phyloP scores from a whole-genome alignment of 2,113 vertebrate genomes.

The Trematomus loennbergii region DNA sequence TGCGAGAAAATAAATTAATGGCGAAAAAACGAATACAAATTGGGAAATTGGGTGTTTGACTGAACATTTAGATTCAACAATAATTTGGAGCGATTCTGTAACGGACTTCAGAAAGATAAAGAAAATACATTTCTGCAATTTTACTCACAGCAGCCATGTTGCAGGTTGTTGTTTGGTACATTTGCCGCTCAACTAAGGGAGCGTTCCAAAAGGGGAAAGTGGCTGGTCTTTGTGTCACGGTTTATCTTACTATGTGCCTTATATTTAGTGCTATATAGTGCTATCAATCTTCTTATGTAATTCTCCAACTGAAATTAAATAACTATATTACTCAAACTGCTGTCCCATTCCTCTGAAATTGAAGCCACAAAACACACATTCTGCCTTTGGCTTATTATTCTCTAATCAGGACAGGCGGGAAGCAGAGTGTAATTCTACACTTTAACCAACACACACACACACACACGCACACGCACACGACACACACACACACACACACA shows the following conservation, averaged over 20 bases:
- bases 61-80: no score
- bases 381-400: conserved; percentile 33
- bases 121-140: no score
- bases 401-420: conserved; percentile 49
- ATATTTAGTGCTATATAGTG: neutral
- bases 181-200: no score
- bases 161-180: no score
- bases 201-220: no score
- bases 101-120: no score
- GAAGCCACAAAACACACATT: conserved; percentile 12
- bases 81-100: no score
- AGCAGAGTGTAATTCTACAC: conserved; percentile 56
- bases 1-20: no score
- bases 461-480: neutral
- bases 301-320: neutral
- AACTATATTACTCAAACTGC: neutral
- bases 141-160: no score
- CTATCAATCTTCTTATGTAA: neutral
- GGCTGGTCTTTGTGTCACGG: neutral
- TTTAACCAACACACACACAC: conserved; percentile 12
- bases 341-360: neutral
- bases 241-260: neutral
- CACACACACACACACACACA: no score
- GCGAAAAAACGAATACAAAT: no score
- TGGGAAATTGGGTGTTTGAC: no score